These are phyloP conservation scores for Gymnocephalus cernua DNA, from an alignment of 2,113 vertebrate genomes.

Conservation along the genomic window DNA sequence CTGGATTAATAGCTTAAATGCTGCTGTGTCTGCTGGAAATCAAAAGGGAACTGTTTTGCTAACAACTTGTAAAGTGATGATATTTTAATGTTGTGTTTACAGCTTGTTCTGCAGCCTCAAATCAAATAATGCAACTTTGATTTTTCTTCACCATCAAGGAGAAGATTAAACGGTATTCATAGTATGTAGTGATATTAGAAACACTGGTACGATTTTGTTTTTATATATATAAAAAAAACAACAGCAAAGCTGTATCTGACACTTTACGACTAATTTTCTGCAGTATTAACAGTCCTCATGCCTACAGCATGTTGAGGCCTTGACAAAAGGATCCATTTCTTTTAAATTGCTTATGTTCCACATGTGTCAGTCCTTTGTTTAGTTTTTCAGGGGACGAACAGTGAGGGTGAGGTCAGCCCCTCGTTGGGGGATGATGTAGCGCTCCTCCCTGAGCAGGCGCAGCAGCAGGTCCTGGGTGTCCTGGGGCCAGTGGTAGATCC, in stretches of 20 bases:
- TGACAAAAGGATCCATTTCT: not conserved
- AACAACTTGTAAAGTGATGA: too few relatives aligned
- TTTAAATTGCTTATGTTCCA: not conserved
- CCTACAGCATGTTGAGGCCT: not conserved
- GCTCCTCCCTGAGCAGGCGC: conserved; percentile 92
- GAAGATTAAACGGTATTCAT: too few relatives aligned
- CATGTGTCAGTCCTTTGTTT: not conserved
- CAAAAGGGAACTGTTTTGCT: too few relatives aligned
- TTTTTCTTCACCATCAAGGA: too few relatives aligned
- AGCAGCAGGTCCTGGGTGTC: conserved; percentile 91
- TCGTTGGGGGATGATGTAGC: conserved; percentile 89
- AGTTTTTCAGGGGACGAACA: conserved; percentile 73
- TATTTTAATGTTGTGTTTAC: too few relatives aligned
- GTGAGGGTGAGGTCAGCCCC: conserved; percentile 90
- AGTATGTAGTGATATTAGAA: too few relatives aligned
- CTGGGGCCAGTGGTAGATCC: conserved; percentile 91
- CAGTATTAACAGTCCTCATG: not conserved
- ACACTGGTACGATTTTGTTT: too few relatives aligned
- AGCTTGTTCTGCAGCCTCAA: too few relatives aligned
- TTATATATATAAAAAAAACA: too few relatives aligned
- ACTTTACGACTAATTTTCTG: not conserved
- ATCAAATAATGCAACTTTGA: too few relatives aligned
- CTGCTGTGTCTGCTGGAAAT: too few relatives aligned
- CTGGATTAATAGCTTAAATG: too few relatives aligned
- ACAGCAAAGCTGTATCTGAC: not conserved